Conservation (phyloP, 2,888 invertebrate species). For the Sussaba pulchella region DNA sequence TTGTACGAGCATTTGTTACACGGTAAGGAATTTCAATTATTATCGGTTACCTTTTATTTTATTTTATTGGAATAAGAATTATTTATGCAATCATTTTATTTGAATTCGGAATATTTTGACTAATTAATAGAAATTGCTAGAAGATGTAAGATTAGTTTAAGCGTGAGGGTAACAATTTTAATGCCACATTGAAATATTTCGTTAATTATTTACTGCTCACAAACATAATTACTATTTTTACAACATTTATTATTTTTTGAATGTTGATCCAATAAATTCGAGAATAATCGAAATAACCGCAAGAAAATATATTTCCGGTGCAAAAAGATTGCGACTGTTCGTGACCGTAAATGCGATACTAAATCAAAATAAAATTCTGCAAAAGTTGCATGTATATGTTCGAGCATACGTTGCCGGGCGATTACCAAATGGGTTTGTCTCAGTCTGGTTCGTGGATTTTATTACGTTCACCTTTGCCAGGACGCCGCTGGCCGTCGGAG, state of each 20-base stretch:
- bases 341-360: slow-evolving; percentile 20
- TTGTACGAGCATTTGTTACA: not conserved
- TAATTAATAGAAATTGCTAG: too few species aligned
- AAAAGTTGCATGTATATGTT: slow-evolving; percentile 41
- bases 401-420: slow-evolving; percentile 9
- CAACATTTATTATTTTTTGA: too few species aligned
- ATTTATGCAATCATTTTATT: too few species aligned
- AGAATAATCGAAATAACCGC: slow-evolving; percentile 27
- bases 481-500: not conserved
- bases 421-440: slow-evolving; percentile 22
- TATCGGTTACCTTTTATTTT: not conserved
- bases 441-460: slow-evolving; percentile 4
- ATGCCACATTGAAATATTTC: too few species aligned
- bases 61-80: not conserved
- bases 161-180: too few species aligned
- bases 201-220: too few species aligned
- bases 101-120: too few species aligned
- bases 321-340: slow-evolving; percentile 44
- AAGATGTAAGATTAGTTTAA: too few species aligned
- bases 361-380: slow-evolving; percentile 37
- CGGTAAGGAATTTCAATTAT: not conserved
- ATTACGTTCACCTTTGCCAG: not conserved
- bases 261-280: too few species aligned
- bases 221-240: too few species aligned
- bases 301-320: slow-evolving; percentile 42